Base-by-base conservation (phyloP, 1,140 invertebrate species). In the Grapholita molesta region DNA sequence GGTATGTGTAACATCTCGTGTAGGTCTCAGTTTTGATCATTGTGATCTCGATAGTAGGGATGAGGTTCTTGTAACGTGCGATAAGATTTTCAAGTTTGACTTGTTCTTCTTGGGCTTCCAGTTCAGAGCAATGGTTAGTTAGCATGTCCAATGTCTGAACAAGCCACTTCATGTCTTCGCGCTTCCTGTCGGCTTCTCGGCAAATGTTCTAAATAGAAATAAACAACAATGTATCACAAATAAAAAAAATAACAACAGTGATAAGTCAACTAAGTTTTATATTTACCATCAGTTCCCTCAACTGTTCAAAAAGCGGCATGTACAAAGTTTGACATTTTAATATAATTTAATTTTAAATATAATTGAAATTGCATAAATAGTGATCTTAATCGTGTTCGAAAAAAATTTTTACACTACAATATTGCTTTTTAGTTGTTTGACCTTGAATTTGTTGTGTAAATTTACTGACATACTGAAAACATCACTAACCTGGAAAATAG, bases 151-250 rank as follows among this genome's bases (percentile, higher is more conserved):
- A 88, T 15, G 96, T 97, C 90, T 98, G 96, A 0, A 98, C 97
- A 48, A 99, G 92, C 97, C 97, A 98, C 81, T 98, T 98, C 95
- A 98, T 98, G 75, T 98, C 97, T 89, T 98, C 97, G 57, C 96
- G 94, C 85, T 97, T 97, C 53, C 94, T 94, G 82, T 98, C 97
- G 69, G 98, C 97, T 92, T 98, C 97, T 55, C 95, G 94, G 82
- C 97, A 98, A 72, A 98, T 96, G 85, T 94, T 95, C 97, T 98
- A 83, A 18, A 85, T 83, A 75, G 69, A 75, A 84, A 79, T 71
- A 55, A 74, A 67, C 30, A 67, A 70, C 69, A 73, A 38, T 30
- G 23, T 35, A 32, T 61, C 21, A 33, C 9, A 67, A 28, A 12
- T 11, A 9, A 9, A 53, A 15, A 3, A 32, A 55, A 48, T 7